Evolutionary conservation across 1,140 invertebrate genomes (phyloP).

Genomic region (Scaptomyza graminum): DNA sequence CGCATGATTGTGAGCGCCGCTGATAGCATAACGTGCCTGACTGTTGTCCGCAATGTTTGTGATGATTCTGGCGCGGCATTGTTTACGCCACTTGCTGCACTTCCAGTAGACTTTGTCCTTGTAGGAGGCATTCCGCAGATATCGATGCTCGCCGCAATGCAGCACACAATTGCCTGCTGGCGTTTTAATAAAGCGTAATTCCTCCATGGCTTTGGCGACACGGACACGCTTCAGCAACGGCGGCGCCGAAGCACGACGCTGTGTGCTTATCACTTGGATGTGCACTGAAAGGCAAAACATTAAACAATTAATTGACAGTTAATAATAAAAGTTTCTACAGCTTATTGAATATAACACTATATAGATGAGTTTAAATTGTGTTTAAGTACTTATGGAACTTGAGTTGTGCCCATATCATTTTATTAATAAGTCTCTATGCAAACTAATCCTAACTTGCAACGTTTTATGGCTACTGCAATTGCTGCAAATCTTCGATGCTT

Average conservation of each 20-base stretch:
- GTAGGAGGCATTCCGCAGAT: conserved; percentile 77
- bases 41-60: conserved; percentile 53
- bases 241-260: neutral
- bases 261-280: conserved; percentile 36
- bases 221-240: conserved; percentile 57
- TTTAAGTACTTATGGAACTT: conserved; percentile 8
- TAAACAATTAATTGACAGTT: conserved; percentile 10
- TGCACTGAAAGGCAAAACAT: conserved; percentile 39
- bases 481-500: conserved; percentile 65
- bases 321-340: neutral
- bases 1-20: conserved; percentile 74
- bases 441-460: conserved; percentile 34
- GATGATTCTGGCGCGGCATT: conserved; percentile 76
- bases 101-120: conserved; percentile 83
- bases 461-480: conserved; percentile 59
- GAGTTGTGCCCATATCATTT: neutral
- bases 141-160: conserved; percentile 72
- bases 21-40: conserved; percentile 57
- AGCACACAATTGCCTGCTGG: conserved; percentile 72
- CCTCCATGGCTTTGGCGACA: conserved; percentile 53
- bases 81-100: conserved; percentile 80
- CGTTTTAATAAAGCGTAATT: conserved; percentile 59
- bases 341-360: neutral
- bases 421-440: conserved; percentile 27
- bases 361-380: neutral